Evolutionary conservation across 2,888 invertebrate genomes (phyloP).

Genomic region (Luperina testacea): DNA sequence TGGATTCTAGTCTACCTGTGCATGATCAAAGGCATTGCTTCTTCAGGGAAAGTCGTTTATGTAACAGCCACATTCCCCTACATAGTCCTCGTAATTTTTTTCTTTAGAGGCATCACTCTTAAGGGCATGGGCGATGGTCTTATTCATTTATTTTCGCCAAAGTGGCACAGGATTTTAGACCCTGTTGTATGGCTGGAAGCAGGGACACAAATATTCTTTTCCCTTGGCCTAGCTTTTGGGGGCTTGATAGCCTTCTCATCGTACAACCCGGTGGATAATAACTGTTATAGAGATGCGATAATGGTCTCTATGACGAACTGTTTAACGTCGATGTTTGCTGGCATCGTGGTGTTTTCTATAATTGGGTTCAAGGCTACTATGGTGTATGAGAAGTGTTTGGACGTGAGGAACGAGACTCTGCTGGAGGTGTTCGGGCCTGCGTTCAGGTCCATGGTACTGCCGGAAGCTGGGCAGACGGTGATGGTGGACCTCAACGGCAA

Average conservation of each 20-base stretch:
- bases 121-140: slow-evolving; percentile 96
- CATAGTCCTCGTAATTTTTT: slow-evolving; percentile 98
- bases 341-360: slow-evolving; percentile 98
- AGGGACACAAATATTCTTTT: slow-evolving; percentile 99
- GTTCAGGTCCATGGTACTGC: slow-evolving; percentile 86
- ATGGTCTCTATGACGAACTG: slow-evolving; percentile 98
- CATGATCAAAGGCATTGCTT: slow-evolving; percentile 99
- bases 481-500: slow-evolving; percentile 89
- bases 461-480: slow-evolving; percentile 89
- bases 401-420: slow-evolving; percentile 91
- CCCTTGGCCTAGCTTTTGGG: slow-evolving; percentile 98
- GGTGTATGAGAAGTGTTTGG: slow-evolving; percentile 94
- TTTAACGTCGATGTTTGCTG: slow-evolving; percentile 98
- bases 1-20: slow-evolving; percentile 99
- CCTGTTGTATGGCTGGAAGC: slow-evolving; percentile 99
- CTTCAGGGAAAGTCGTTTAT: slow-evolving; percentile 98
- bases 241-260: slow-evolving; percentile 99
- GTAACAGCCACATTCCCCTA: slow-evolving; percentile 99
- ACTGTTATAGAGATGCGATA: slow-evolving; percentile 98
- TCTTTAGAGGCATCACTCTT: slow-evolving; percentile 97
- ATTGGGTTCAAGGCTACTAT: slow-evolving; percentile 97
- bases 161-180: slow-evolving; percentile 97
- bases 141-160: slow-evolving; percentile 96
- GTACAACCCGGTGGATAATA: slow-evolving; percentile 99
- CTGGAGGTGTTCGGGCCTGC: slow-evolving; percentile 89